A percentile compares a stretch with the other conserved stretches of the same genome.
phyloP scores from a whole-genome alignment of 2,888 invertebrate species.

The Fragum whitleyi region DNA sequence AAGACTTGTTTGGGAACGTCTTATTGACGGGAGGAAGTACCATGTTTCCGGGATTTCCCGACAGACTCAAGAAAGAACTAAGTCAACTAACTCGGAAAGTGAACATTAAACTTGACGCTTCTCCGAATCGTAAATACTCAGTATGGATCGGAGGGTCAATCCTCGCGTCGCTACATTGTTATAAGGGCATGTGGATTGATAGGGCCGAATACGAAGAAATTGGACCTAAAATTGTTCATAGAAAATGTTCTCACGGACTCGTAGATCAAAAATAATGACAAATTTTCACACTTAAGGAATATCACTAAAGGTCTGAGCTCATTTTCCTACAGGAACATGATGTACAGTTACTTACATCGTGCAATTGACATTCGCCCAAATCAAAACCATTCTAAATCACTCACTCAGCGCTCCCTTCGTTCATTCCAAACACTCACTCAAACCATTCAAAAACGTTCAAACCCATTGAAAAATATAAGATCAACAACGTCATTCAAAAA shows the following conservation, averaged over 20 bases:
- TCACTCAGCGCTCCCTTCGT: too few relatives aligned
- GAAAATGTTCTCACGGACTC: slow-evolving; percentile 87
- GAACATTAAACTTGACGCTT: slow-evolving; percentile 98
- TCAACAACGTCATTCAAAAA: too few relatives aligned
- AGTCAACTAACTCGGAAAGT: slow-evolving; percentile 95
- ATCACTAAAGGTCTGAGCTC: too few relatives aligned
- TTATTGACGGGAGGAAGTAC: slow-evolving; percentile 91
- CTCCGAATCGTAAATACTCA: slow-evolving; percentile 89
- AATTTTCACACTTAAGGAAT: too few relatives aligned
- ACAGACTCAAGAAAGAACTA: slow-evolving; percentile 78
- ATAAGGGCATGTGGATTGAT: slow-evolving; percentile 87
- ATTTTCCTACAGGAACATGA: too few relatives aligned
- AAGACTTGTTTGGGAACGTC: slow-evolving; percentile 79
- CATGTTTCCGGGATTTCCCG: slow-evolving; percentile 93
- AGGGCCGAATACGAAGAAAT: slow-evolving; percentile 74
- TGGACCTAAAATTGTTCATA: slow-evolving; percentile 89
- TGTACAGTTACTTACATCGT: too few relatives aligned
- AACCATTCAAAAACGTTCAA: too few relatives aligned
- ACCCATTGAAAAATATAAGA: too few relatives aligned
- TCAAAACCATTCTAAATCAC: too few relatives aligned
- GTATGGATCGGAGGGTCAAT: slow-evolving; percentile 41
- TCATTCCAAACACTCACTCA: too few relatives aligned
- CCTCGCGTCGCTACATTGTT: slow-evolving; percentile 86
- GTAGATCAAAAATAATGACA: slow-evolving; percentile 15
- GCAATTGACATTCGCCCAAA: too few relatives aligned